These are phyloP conservation scores for Porites cylindrica DNA, from an alignment of 92 coral and sea anemone species.

Conservation along the genomic window DNA sequence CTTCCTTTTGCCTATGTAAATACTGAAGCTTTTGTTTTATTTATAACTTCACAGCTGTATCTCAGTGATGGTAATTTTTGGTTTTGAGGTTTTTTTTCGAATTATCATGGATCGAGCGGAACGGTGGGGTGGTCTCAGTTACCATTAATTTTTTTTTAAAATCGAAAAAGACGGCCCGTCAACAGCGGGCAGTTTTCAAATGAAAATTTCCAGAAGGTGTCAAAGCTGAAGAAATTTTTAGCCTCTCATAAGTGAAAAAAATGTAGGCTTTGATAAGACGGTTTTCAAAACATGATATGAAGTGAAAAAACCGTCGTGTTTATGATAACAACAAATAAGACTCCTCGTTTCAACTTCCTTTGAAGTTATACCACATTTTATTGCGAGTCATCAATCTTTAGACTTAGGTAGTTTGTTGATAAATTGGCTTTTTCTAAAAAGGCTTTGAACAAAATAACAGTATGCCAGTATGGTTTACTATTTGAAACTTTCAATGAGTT, in stretches of 20 bases:
- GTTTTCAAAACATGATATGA: not conserved
- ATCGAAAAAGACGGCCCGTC: not conserved
- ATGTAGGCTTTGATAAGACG: not conserved
- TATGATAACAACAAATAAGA: not conserved
- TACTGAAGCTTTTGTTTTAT: conserved; percentile 37
- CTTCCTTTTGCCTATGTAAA: conserved; percentile 28
- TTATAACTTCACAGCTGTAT: conserved; percentile 46
- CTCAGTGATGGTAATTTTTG: conserved; percentile 41
- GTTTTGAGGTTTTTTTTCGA: not conserved
- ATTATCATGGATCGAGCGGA: not conserved
- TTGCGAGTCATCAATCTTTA: not conserved
- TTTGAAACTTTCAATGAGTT: not conserved
- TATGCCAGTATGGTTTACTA: not conserved
- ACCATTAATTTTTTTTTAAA: not conserved
- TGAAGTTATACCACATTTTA: not conserved
- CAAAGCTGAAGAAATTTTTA: not conserved
- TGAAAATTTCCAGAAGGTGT: too few species aligned
- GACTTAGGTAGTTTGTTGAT: not conserved
- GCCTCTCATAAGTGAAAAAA: not conserved
- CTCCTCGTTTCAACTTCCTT: not conserved
- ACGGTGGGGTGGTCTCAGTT: not conserved
- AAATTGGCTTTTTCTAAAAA: not conserved
- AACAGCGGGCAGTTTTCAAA: too few species aligned
- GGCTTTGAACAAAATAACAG: not conserved
- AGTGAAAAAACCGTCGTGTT: not conserved